Conservation (phyloP, 2,888 invertebrate species). For the Lasius platythorax region DNA sequence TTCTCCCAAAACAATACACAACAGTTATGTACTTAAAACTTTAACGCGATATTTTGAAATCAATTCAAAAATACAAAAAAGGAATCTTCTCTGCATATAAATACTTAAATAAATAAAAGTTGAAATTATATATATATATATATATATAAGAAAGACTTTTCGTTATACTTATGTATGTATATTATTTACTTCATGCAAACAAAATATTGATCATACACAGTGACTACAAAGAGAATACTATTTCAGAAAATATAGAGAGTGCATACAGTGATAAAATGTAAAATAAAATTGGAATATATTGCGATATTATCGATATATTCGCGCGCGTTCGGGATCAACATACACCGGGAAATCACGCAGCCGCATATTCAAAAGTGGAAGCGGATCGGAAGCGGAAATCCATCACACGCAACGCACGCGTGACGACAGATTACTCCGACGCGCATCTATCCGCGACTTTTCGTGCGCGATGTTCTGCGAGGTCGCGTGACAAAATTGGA, state of each 20-base stretch:
- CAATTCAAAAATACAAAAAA: not conserved
- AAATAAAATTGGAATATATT: not conserved
- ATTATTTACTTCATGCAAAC: not conserved
- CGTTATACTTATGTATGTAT: not conserved
- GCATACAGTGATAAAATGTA: not conserved
- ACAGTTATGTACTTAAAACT: not conserved
- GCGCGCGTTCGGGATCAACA: not conserved
- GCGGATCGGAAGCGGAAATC: slow-evolving; percentile 35
- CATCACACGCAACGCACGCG: slow-evolving; percentile 44
- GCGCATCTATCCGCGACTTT: slow-evolving; percentile 50
- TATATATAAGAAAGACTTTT: not conserved
- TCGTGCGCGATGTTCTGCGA: slow-evolving; percentile 51
- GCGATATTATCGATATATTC: not conserved
- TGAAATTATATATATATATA: not conserved
- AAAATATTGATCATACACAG: not conserved
- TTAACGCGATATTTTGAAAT: not conserved
- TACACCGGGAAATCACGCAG: not conserved
- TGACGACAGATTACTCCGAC: slow-evolving; percentile 47
- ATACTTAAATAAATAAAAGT: not conserved
- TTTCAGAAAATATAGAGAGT: not conserved
- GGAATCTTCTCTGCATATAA: not conserved
- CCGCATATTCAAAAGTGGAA: not conserved
- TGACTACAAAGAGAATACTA: not conserved
- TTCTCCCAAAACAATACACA: not conserved
- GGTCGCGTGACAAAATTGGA: slow-evolving; percentile 62